Conservation (phyloP, 64 coral and sea anemone genomes). For the Stichodactyla helianthus region DNA sequence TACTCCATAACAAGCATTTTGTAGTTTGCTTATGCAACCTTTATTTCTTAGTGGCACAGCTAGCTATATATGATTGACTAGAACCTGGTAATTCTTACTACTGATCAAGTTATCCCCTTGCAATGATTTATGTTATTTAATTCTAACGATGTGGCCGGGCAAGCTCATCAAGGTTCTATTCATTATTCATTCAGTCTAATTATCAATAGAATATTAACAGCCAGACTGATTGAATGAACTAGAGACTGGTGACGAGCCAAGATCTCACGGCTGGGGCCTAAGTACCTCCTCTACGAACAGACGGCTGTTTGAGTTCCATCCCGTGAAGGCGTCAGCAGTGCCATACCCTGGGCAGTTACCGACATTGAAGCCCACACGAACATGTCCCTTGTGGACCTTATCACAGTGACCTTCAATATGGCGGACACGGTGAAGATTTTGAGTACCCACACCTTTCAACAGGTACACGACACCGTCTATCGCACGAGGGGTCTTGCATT, state of each 20-base stretch:
- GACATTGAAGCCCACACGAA: constrained; percentile 18
- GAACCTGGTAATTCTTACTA: no score
- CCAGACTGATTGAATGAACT: constrained; percentile 1
- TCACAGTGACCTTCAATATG: constrained; percentile 30
- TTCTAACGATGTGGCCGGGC: no score
- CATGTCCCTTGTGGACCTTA: not conserved
- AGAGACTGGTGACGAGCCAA: not conserved
- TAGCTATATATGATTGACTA: no score
- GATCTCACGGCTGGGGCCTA: not conserved
- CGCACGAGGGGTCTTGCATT: not conserved
- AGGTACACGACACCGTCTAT: not conserved
- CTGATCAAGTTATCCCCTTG: no score
- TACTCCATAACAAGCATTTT: no score
- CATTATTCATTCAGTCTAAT: not conserved
- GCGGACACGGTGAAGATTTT: not conserved
- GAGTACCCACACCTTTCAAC: not conserved
- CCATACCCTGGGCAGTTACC: constrained; percentile 3
- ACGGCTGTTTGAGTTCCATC: not conserved
- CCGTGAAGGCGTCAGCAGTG: not conserved
- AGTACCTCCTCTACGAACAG: constrained; percentile 24
- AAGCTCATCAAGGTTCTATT: not conserved
- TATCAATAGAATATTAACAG: not conserved
- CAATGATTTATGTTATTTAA: no score
- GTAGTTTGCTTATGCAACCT: no score
- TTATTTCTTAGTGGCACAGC: no score